These are phyloP conservation scores for Manis pentadactyla DNA, from an alignment of 2,797 vertebrate genomes.

Conservation along the genomic window DNA sequence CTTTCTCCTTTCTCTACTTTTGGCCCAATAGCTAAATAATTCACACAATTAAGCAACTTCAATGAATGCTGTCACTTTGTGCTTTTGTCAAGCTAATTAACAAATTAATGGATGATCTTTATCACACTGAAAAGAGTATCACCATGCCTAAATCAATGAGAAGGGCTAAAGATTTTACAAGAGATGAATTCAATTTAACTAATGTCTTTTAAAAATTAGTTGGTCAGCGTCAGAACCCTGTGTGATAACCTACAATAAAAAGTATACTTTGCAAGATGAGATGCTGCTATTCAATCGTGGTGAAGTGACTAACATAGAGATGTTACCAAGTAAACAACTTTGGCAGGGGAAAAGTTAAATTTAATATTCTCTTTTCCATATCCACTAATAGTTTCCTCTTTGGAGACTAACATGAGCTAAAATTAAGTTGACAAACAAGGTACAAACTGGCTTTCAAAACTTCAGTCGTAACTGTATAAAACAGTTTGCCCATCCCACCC, in stretches of 20 bases:
- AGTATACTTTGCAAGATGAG: slow-evolving; percentile 23
- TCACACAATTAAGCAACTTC: slow-evolving; percentile 40
- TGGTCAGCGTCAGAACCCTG: background rate
- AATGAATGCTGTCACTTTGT: background rate
- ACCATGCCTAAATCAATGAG: slow-evolving; percentile 17
- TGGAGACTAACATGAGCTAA: slow-evolving; percentile 52
- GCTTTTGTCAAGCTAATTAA: slow-evolving; percentile 61
- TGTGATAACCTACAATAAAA: slow-evolving; percentile 51
- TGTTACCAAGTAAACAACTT: slow-evolving; percentile 50
- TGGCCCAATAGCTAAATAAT: slow-evolving; percentile 18
- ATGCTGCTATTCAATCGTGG: slow-evolving; percentile 41
- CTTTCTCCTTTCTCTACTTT: background rate
- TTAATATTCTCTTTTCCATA: slow-evolving; percentile 67
- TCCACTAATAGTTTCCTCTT: slow-evolving; percentile 39
- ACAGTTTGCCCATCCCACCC: slow-evolving; percentile 24
- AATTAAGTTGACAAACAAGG: slow-evolving; percentile 64
- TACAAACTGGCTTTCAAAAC: slow-evolving; percentile 51
- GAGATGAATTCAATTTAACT: slow-evolving; percentile 23
- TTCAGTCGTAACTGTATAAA: slow-evolving; percentile 18
- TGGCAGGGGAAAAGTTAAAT: slow-evolving; percentile 19
- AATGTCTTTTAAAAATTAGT: slow-evolving; percentile 18
- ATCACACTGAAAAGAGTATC: slow-evolving; percentile 7
- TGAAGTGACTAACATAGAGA: slow-evolving; percentile 17
- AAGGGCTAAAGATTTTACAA: slow-evolving; percentile 8
- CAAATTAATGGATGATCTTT: slow-evolving; percentile 42